Evolutionary conservation across 1,140 invertebrate species (phyloP).

Genomic region (Amyelois transitella): DNA sequence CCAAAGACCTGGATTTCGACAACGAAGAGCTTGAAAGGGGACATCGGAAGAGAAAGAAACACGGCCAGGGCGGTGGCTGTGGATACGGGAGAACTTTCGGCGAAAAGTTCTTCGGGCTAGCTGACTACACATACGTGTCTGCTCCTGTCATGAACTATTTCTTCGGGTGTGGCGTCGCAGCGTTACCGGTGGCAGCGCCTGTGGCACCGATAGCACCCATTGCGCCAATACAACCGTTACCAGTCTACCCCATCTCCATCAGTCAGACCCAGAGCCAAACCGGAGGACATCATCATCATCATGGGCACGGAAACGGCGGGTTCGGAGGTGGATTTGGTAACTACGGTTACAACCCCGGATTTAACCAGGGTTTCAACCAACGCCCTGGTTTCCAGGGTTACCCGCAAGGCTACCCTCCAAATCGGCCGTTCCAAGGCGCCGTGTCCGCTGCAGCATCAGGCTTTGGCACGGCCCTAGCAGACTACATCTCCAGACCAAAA

Average conservation of each 20-base stretch:
- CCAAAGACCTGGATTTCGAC: constrained; percentile 33
- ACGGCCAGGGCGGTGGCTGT: constrained; percentile 34
- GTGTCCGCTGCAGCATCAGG: constrained; percentile 47
- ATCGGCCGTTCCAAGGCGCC: constrained; percentile 37
- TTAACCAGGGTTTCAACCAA: constrained; percentile 11
- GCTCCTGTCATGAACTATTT: constrained; percentile 56
- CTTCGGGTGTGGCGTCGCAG: constrained; percentile 40
- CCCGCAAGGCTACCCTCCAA: constrained; percentile 15
- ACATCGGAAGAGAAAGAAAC: constrained; percentile 45
- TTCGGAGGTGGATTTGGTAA: constrained; percentile 17
- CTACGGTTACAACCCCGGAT: constrained; percentile 10
- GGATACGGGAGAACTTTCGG: constrained; percentile 43
- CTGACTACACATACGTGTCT: constrained; percentile 44
- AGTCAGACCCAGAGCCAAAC: constrained; percentile 10
- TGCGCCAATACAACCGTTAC: constrained; percentile 4
- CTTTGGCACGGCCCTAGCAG: constrained; percentile 35
- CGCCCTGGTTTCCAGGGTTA: constrained; percentile 14
- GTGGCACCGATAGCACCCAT: constrained; percentile 4
- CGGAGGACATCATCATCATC: neutral
- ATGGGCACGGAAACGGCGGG: constrained; percentile 19
- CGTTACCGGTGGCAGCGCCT: constrained; percentile 11
- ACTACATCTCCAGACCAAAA: constrained; percentile 44
- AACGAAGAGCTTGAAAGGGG: constrained; percentile 42
- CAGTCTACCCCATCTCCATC: constrained; percentile 11
- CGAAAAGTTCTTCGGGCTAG: constrained; percentile 29